Evolutionary conservation across 2,797 vertebrate genomes (phyloP), one percentile per base, ranked within the genome.

Genomic region (Halcyon leucocephala): DNA sequence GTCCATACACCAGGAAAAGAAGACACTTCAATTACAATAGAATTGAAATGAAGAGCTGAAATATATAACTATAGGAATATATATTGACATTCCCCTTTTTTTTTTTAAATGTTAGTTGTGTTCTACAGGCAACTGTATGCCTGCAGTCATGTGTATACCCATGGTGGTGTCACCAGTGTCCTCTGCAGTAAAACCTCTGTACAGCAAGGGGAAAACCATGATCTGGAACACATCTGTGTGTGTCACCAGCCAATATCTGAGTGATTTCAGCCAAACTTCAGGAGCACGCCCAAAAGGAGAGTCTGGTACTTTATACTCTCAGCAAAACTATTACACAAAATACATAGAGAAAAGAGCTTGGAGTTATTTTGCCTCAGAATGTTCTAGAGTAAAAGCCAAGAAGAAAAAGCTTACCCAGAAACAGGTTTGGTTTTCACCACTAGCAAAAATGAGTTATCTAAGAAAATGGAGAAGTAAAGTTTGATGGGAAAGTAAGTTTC

Each of bases 61-160:
- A 57, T 72, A 35, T 17, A 42, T 62, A 76, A 48, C n/a, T 62
- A 52, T 66, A 35, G 15, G 22, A 66, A 70, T 37, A 22, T 18
- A 54, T 7, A 44, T 10, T 33, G 24, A 39, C 39, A 49, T 42
- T 71, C 12, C 49, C 11, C 6, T n/a, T 35, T 61, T 62, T 61
- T 24, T 46, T 72, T 19, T 9, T 2, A 15, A 79, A 21, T 5
- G 1, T 10, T 61, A 39, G 7, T 24, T 88, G 15, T 26, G 8
- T 65, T 82, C 28, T 66, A 35, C 1, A 29, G 33, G 25, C 21
- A 52, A 39, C 17, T 0, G 0, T 58, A 22, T 4, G 12, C 10
- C 42, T 86, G 51, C 0, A 0, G 41, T 52, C 8, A 1, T 29
- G 18, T 8, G 2, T 49, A 37, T 26, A 31, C 13, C 14, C 41